Percentiles rank a stretch among this genome's conserved stretches.
Conservation (phyloP, 1,140 invertebrate genomes). For the Harlomillsia oculata region DNA sequence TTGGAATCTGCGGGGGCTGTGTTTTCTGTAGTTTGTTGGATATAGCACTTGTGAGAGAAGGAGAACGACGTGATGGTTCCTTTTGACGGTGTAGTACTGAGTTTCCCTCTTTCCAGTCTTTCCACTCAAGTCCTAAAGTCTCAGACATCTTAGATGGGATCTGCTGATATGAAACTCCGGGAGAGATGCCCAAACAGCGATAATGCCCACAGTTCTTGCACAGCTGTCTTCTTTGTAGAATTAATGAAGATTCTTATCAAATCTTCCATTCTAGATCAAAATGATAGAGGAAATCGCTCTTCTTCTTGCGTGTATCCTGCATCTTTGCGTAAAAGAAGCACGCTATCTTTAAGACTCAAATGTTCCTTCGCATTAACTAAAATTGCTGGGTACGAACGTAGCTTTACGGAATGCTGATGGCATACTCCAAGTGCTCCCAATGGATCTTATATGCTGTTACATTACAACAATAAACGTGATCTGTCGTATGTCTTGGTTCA, state of each 20-base stretch:
- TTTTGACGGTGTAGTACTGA: no score
- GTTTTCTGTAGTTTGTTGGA: no score
- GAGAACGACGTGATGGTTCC: no score
- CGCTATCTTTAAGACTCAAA: no score
- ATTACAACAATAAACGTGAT: no score
- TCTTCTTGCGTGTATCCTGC: neutral
- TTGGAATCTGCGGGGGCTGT: no score
- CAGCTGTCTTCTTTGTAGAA: conserved; percentile 35
- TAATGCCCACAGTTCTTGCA: conserved; percentile 28
- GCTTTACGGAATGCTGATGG: neutral
- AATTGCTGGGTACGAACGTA: no score
- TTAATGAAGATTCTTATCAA: conserved; percentile 36
- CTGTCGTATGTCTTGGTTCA: no score
- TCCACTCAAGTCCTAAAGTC: conserved; percentile 22
- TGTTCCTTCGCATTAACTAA: no score
- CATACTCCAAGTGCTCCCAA: neutral
- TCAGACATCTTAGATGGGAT: conserved; percentile 36
- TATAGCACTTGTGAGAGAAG: no score
- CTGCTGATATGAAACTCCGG: conserved; percentile 30
- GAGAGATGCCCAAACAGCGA: conserved; percentile 28
- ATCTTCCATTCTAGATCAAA: conserved; percentile 33
- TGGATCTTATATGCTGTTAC: no score
- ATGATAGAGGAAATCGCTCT: conserved; percentile 34
- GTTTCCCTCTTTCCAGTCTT: conserved; percentile 23
- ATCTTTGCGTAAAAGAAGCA: neutral